phyloP scores from a whole-genome alignment of 2,888 invertebrate species.

The Plusia festucae region DNA sequence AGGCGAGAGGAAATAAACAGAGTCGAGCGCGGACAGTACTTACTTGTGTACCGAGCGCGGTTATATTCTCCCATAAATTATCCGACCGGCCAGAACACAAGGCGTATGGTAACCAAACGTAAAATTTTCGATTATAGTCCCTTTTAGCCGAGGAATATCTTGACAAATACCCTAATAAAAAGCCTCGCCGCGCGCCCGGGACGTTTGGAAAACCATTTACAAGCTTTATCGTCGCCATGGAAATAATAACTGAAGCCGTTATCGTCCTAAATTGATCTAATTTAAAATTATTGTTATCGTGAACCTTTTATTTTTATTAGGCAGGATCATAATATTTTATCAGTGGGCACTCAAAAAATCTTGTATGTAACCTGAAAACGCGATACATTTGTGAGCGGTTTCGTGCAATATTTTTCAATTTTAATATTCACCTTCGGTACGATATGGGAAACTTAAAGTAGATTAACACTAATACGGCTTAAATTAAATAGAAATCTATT shows the following conservation, averaged over 20 bases:
- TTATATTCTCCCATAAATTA: conserved; percentile 65
- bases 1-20: conserved; percentile 23
- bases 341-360: conserved; percentile 66
- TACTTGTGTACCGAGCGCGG: conserved; percentile 43
- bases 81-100: conserved; percentile 63
- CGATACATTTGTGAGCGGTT: conserved; percentile 28
- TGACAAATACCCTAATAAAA: conserved; percentile 89
- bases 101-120: conserved; percentile 84
- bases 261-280: conserved; percentile 88
- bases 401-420: background rate
- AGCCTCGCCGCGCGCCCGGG: conserved; percentile 82
- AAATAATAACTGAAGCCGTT: conserved; percentile 88
- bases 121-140: conserved; percentile 85
- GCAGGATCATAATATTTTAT: conserved; percentile 80
- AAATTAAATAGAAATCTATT: too few species aligned
- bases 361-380: conserved; percentile 60
- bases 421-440: background rate
- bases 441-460: background rate
- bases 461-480: background rate
- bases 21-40: conserved; percentile 27
- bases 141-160: conserved; percentile 83
- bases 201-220: conserved; percentile 88
- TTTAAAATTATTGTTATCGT: conserved; percentile 88
- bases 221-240: conserved; percentile 88
- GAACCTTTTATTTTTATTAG: conserved; percentile 86